A percentile compares a stretch with the other conserved stretches of the same genome.
Conservation (phyloP, 2,888 invertebrate species). For the Drosophila kanekoi region DNA sequence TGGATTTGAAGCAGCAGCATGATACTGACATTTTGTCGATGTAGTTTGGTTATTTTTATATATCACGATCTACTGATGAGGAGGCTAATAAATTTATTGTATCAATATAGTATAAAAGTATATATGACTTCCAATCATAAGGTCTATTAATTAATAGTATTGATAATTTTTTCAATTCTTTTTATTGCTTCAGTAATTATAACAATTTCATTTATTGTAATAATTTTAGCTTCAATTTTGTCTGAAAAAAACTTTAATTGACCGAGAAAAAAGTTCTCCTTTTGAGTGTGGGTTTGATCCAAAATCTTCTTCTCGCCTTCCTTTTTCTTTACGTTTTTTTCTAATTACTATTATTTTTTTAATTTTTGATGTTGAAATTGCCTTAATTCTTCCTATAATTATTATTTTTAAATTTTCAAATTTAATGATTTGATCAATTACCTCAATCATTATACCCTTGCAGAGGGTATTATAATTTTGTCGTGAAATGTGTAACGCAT, state of each 20-base stretch:
- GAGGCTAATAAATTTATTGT: conserved; percentile 84
- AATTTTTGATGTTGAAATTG: conserved; percentile 91
- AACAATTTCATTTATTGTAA: conserved; percentile 85
- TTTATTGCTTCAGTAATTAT: conserved; percentile 82
- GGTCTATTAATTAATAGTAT: conserved; percentile 87
- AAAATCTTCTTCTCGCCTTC: conserved; percentile 86
- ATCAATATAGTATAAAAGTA: conserved; percentile 90
- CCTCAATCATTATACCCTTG: too few species aligned
- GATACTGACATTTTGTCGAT: conserved; percentile 90
- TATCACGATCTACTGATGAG: conserved; percentile 89
- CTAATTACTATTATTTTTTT: conserved; percentile 88
- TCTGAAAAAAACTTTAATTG: conserved; percentile 87
- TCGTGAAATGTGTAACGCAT: too few species aligned
- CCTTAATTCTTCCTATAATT: conserved; percentile 88
- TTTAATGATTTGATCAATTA: conserved; percentile 70
- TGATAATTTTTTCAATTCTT: conserved; percentile 86
- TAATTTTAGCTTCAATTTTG: conserved; percentile 86
- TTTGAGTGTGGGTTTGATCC: conserved; percentile 89
- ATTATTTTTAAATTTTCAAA: conserved; percentile 82
- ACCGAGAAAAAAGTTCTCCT: conserved; percentile 88
- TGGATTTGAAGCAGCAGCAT: conserved; percentile 89
- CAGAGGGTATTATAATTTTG: too few species aligned
- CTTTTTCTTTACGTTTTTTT: conserved; percentile 88
- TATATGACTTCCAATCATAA: conserved; percentile 91
- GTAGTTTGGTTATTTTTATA: conserved; percentile 88